These are phyloP conservation scores for Geopemphigus sp. DNA, from an alignment of 1,140 invertebrate genomes.

Conservation along the genomic window DNA sequence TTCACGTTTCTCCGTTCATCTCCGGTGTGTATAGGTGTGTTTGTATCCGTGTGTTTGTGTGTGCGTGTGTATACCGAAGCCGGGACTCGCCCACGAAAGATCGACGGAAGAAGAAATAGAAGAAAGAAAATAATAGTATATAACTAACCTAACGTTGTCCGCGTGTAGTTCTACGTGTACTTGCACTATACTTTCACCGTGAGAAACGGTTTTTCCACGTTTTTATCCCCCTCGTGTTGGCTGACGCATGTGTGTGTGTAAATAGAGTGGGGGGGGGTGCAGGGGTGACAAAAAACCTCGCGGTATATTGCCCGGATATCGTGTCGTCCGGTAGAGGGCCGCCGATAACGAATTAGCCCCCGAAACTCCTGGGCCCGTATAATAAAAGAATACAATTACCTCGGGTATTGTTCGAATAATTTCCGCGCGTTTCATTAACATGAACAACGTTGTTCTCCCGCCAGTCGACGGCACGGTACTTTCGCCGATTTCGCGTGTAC, in stretches of 20 bases:
- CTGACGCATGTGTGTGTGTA: no score
- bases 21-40: background rate
- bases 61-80: background rate
- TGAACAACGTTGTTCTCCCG: no score
- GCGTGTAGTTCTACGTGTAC: background rate
- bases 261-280: background rate
- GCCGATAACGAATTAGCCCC: no score
- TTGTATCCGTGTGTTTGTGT: background rate
- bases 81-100: constrained; percentile 13
- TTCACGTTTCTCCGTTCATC: background rate
- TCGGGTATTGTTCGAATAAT: no score
- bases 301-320: constrained; percentile 23
- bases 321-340: no score
- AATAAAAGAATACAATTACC: no score
- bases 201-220: constrained; percentile 27
- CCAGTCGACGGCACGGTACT: no score
- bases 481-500: no score
- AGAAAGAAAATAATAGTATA: background rate
- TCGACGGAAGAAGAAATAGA: background rate
- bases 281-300: background rate
- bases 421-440: no score
- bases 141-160: background rate
- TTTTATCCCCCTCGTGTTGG: no score
- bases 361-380: no score
- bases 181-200: constrained; percentile 1